Base-by-base conservation (phyloP, 2,888 invertebrate species). In the Callosobruchus maculatus region DNA sequence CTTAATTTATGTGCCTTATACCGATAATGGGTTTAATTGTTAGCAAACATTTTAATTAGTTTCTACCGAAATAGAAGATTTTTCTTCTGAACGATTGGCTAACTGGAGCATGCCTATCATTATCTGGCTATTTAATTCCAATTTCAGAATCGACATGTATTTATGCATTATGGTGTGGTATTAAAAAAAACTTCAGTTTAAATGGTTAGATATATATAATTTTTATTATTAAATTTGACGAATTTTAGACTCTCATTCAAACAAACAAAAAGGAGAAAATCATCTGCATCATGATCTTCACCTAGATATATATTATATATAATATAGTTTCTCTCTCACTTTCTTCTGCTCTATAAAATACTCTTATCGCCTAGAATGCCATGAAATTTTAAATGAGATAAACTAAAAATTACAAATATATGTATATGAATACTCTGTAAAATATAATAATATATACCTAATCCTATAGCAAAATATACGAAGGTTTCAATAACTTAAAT, bases 371-470 rank as follows among this genome's bases (percentile, higher is more conserved):
- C 75, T 78, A 79, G 71, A 68, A 80, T 77, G 76, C 74, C 77
- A 77, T 81, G 73, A 81, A 77, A 80, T 78, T 79, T 81, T 82
- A 81, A 79, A 77, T 73, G 75, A 80, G 79, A 78, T 77, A 79
- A 82, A 83, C 82, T 82, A 82, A 83, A 81, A 81, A 79, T 79
- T 83, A 83, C 81, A 78, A 82, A 81, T 82, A 82, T 81, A 82
- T 85, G 84, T 85, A 85, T 86, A 86, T 86, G 85, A 86, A 86
- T 85, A 86, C 86, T 86, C 84, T 85, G 85, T 83, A 85, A 84
- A 86, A 85, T 83, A 83, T 83, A 82, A 82, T 83, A 82, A 49
- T 81, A 81, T 84, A 79, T 82, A 81, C 83, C 81, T 82, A 83
- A 81, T 78, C 79, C 81, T 81, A 82, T 67, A 71, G 70, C 74